Percentiles rank a stretch among this genome's conserved stretches.
These are phyloP conservation scores for Taenioides sp. DNA, from an alignment of 2,797 vertebrate genomes.

Conservation along the genomic window DNA sequence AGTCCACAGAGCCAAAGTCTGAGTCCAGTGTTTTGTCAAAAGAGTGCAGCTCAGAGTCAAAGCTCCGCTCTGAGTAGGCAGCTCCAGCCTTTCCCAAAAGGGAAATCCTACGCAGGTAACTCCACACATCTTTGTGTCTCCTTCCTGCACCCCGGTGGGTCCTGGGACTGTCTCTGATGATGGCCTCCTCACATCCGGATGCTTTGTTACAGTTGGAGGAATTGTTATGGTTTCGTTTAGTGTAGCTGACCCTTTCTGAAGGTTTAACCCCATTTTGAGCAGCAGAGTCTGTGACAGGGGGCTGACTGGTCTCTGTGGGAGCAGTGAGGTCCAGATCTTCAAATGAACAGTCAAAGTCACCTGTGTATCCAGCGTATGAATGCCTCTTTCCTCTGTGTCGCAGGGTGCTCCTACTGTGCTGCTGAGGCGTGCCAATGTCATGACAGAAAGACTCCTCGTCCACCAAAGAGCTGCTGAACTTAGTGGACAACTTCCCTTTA, in stretches of 20 bases:
- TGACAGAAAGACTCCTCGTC: slow-evolving; percentile 73
- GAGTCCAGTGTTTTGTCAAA: slow-evolving; percentile 79
- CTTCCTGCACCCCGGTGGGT: slow-evolving; percentile 67
- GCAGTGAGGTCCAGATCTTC: slow-evolving; percentile 81
- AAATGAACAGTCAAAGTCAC: slow-evolving; percentile 86
- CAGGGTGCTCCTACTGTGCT: slow-evolving; percentile 70
- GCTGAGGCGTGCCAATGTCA: slow-evolving; percentile 76
- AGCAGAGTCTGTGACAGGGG: slow-evolving; percentile 58
- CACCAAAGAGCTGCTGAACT: slow-evolving; percentile 68
- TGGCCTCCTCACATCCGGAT: slow-evolving; percentile 68
- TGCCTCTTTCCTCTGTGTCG: slow-evolving; percentile 82
- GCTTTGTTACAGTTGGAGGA: slow-evolving; percentile 73
- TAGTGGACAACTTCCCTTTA: slow-evolving; percentile 72
- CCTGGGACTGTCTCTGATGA: slow-evolving; percentile 67
- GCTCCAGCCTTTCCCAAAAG: slow-evolving; percentile 78
- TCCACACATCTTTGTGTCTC: slow-evolving; percentile 86
- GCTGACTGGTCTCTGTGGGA: slow-evolving; percentile 69
- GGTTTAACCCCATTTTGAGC: slow-evolving; percentile 70
- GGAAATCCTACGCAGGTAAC: slow-evolving; percentile 88
- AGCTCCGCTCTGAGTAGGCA: slow-evolving; percentile 78
- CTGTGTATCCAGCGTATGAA: slow-evolving; percentile 85
- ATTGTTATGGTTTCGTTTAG: slow-evolving; percentile 71
- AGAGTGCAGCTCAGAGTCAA: slow-evolving; percentile 79
- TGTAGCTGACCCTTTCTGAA: slow-evolving; percentile 64
- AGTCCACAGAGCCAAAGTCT: slow-evolving; percentile 73